Base-by-base conservation (phyloP, 2,888 invertebrate species). In the Protodeltote pygarga region DNA sequence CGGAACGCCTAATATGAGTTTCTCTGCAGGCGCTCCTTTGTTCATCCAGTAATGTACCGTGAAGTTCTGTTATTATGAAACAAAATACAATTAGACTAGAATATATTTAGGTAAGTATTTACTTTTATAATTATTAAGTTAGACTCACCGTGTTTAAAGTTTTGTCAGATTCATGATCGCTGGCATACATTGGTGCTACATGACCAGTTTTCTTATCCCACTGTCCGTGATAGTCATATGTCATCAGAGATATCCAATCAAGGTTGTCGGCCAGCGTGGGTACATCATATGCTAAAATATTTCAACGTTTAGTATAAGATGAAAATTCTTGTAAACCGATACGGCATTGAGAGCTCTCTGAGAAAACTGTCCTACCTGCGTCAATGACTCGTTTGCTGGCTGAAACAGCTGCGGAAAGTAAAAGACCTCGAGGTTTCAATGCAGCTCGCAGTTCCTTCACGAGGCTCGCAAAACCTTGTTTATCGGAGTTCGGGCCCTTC, bases 131-230 rank as follows among this genome's bases (percentile, higher is more conserved):
- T 8, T 9, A 5, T 4, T 23, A 8, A 4, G n/a, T 16, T 14
- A 0, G 1, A 25, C 62, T 61, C 70, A 79, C 82, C 35, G 96
- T 94, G 85, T 97, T 98, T 77, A 97, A 96, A 5, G 95, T 95
- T 33, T 92, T 93, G 62, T 96, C 96, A 50, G 93, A 93, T 75
- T 96, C 95, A 16, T 94, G 94, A 0, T 95, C 95, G 75, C 95
- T 94, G 1, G 91, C 92, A 64, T 97, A 97, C 94, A 98, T 95
- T 1, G 97, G 98, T 0, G 98, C 96, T 2, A 97, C 95, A 76
- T 98, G 98, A 0, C 97, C 98, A 0, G 97, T 98, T 64, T 95
- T 94, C 81, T 97, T 96, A 73, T 97, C 97, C 97, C 97, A 97
- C 73, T 97, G 97, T 0, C 97, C 98, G 70, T 97, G 97, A 75